phyloP scores from a whole-genome alignment of 2,888 invertebrate genomes.

The Thymelicus sylvestris region DNA sequence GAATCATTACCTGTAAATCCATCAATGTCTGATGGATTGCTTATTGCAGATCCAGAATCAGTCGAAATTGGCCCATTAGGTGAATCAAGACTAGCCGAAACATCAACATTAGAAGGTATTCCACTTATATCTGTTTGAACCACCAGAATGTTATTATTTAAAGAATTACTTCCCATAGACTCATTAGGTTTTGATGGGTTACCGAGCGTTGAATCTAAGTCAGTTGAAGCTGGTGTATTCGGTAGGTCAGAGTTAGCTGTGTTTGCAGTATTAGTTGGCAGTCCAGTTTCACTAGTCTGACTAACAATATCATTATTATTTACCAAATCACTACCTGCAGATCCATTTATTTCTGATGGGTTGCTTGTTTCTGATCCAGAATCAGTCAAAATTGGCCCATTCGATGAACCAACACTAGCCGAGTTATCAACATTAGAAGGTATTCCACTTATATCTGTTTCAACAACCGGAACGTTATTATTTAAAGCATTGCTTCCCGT shows the following conservation, averaged over 20 bases:
- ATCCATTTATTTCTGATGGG: neutral
- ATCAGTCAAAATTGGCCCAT: neutral
- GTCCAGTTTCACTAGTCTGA: neutral
- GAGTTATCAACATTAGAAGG: neutral
- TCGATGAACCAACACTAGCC: neutral
- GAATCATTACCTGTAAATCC: neutral
- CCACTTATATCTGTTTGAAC: neutral
- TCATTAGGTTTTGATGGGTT: neutral
- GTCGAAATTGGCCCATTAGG: neutral
- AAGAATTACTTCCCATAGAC: neutral
- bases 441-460: neutral
- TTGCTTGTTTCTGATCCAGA: neutral
- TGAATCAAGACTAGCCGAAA: conserved; percentile 5
- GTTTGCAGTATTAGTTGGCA: neutral
- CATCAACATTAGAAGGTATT: neutral
- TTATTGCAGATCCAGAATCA: neutral
- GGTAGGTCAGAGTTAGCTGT: neutral
- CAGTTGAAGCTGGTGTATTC: neutral
- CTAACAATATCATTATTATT: neutral
- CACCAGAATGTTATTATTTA: neutral
- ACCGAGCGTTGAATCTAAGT: neutral
- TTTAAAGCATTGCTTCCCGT: neutral
- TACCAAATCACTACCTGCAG: neutral
- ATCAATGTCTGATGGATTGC: neutral
- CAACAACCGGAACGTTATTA: neutral